Conservation (phyloP, 1,140 invertebrate species). For the Drosophila bipectinata region DNA sequence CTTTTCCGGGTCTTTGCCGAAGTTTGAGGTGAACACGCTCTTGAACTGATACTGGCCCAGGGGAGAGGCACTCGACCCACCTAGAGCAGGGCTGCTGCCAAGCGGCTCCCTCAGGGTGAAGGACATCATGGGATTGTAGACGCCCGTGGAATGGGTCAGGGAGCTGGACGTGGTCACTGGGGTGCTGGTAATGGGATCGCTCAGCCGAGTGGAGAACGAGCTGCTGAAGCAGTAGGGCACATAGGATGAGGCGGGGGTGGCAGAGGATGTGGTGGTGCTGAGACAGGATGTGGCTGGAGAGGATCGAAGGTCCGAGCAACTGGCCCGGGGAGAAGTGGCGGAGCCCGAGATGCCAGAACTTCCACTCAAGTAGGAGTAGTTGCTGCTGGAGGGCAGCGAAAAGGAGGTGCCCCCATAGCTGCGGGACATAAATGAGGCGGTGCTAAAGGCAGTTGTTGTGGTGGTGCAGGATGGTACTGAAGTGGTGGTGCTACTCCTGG, state of each 20-base stretch:
- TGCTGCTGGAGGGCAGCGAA: conserved; percentile 49
- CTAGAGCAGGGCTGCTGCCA: conserved; percentile 9
- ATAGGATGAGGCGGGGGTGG: conserved; percentile 35
- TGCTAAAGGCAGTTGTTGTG: conserved; percentile 5
- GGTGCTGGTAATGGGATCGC: conserved; percentile 38
- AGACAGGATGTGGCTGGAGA: conserved; percentile 2
- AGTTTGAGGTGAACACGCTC: conserved; percentile 35
- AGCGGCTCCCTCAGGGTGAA: conserved; percentile 65
- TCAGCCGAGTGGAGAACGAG: conserved; percentile 44
- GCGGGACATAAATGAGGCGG: conserved; percentile 54
- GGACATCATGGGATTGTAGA: conserved; percentile 76
- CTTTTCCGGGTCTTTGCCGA: conserved; percentile 50
- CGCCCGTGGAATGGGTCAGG: conserved; percentile 60
- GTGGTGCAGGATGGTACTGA: conserved; percentile 27
- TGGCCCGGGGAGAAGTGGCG: conserved; percentile 5
- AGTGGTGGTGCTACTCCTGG: conserved; percentile 22
- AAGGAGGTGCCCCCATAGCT: conserved; percentile 47
- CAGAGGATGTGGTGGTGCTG: conserved; percentile 2
- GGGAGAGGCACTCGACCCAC: conserved; percentile 13
- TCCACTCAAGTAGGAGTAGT: conserved; percentile 54
- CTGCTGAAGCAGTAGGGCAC: conserved; percentile 60
- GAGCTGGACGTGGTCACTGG: conserved; percentile 30
- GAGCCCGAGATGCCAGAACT: conserved; percentile 11
- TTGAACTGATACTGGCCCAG: conserved; percentile 61
- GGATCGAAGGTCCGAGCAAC: conserved; percentile 48